Base-by-base conservation (phyloP, 1,140 invertebrate genomes). In the Heliothis virescens region DNA sequence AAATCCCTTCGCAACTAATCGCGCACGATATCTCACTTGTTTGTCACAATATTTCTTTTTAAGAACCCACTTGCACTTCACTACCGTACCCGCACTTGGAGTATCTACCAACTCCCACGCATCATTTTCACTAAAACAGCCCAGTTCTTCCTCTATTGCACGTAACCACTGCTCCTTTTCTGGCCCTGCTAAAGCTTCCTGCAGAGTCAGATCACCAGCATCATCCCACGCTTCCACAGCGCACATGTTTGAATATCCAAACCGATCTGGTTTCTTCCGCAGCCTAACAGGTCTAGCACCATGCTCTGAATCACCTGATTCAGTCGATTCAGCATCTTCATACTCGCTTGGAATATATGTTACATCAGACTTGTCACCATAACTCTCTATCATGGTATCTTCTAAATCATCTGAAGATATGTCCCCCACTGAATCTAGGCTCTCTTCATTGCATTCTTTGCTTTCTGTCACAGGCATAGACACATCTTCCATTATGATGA, bases 1-100 rank as follows among this genome's bases (percentile, higher is more conserved):
- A 80, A 87, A 95, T 0, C 94, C 93, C 78, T 85, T 86, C 1
- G 90, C 89, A 15, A 94, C 92, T 0, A 95, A 80, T 16, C 94
- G 55, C 0, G 91, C 87, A 79, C 92, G 92, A 81, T 87, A 90
- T 78, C 50, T 76, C 21, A 79, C 80, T 59, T 76, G 72, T 71
- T 92, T 69, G 11, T n/a, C 52, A 18, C 4, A 12, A n/a, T 72
- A 26, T 11, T 53, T 72, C 15, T 81, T 79, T 79, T n/a, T n/a
- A n/a, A n/a, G n/a, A n/a, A n/a, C n/a, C n/a, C n/a, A n/a, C n/a
- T n/a, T n/a, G n/a, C n/a, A n/a, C n/a, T n/a, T n/a, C 71, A 95
- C 89, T 78, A 89, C 82, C 79, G 86, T 90, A 52, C 75, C 29
- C 4, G 53, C 16, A 2, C n/a, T 18, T 5, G 62, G 62, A 47